Conservation (phyloP, 2,888 invertebrate species). For the Cataglyphis cursor region DNA sequence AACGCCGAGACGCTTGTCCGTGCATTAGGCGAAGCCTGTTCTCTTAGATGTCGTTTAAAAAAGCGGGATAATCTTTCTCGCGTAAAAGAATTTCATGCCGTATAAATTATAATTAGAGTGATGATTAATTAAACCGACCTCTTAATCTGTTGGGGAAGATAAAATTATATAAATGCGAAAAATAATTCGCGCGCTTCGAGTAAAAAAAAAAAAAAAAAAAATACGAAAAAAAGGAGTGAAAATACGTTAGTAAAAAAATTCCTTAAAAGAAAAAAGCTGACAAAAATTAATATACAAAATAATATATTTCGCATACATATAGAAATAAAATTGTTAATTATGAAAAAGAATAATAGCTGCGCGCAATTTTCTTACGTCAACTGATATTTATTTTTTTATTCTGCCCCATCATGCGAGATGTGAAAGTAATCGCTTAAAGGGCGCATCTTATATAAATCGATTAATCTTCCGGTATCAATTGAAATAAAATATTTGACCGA, state of each 20-base stretch:
- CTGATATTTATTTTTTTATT: background rate
- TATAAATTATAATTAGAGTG: constrained; percentile 13
- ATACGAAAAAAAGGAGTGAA: too few species aligned
- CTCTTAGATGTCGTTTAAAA: constrained; percentile 4
- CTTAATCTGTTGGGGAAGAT: background rate
- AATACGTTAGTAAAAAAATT: background rate
- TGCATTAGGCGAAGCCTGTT: constrained; percentile 15
- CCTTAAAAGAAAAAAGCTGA: background rate
- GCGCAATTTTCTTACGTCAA: constrained; percentile 1
- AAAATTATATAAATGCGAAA: background rate
- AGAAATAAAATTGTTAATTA: constrained; percentile 24
- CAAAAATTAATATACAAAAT: background rate
- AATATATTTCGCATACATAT: background rate
- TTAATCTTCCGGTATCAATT: constrained; percentile 38
- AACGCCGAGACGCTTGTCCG: background rate
- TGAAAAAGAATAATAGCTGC: background rate
- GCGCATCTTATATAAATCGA: constrained; percentile 19
- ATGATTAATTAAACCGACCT: background rate
- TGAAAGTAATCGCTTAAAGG: constrained; percentile 9
- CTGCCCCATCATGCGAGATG: background rate
- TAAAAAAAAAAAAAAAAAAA: background rate
- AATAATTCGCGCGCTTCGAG: too few species aligned
- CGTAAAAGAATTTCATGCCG: background rate
- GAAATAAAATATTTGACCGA: constrained; percentile 53
- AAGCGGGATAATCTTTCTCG: background rate